Conservation (phyloP, 2,888 invertebrate species). For the Campoplex capitator region DNA sequence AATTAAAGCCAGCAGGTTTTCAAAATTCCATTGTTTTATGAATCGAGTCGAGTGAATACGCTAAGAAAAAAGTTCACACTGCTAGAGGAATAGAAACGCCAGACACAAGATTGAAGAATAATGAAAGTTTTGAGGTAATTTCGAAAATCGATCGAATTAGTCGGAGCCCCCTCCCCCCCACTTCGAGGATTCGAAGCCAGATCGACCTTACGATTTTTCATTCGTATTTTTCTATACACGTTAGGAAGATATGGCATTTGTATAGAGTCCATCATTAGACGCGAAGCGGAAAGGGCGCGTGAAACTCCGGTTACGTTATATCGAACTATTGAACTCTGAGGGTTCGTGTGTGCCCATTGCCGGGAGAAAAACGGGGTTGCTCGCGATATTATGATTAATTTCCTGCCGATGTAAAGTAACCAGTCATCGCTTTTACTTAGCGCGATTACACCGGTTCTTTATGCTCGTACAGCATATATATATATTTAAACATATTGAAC, state of each 20-base stretch:
- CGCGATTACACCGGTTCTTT: conserved; percentile 73
- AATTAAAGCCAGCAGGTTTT: neutral
- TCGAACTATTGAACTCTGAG: conserved; percentile 39
- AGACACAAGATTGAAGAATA: neutral
- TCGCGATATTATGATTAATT: conserved; percentile 82
- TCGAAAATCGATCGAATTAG: conserved; percentile 22
- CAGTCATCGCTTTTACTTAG: conserved; percentile 83
- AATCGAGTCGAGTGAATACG: neutral
- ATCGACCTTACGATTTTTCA: conserved; percentile 46
- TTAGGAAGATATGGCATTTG: conserved; percentile 18
- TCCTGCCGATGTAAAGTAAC: conserved; percentile 81
- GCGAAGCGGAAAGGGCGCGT: conserved; percentile 42
- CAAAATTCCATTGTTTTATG: neutral
- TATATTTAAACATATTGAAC: conserved; percentile 42
- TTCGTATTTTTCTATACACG: conserved; percentile 34
- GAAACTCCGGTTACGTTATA: conserved; percentile 31
- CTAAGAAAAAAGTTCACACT: neutral
- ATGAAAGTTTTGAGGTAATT: neutral
- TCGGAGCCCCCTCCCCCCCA: neutral
- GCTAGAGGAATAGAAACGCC: neutral
- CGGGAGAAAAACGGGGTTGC: conserved; percentile 53
- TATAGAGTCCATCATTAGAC: conserved; percentile 55
- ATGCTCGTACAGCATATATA: conserved; percentile 7
- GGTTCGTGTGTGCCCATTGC: conserved; percentile 46
- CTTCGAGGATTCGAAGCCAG: neutral